Base-by-base conservation (phyloP, 2,888 invertebrate genomes). In the Idaea dimidiata region DNA sequence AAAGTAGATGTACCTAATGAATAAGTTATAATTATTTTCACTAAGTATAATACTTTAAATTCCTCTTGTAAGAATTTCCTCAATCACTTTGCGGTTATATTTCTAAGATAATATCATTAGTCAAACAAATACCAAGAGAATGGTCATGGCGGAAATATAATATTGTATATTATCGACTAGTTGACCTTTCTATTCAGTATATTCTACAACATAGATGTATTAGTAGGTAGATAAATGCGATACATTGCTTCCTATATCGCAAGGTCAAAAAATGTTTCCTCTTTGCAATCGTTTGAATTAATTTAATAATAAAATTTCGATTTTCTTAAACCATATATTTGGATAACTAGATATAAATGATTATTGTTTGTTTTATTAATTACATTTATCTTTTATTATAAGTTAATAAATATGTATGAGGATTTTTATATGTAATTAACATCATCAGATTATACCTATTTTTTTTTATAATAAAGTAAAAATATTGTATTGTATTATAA, bases 101-200 rank as follows among this genome's bases (percentile, higher is more conserved):
- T 43, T 43, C 8, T 43, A 43, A 43, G 43, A 43, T 43, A 43
- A 43, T 17, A 18, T 8, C 57, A 17, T 57, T 16, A 32, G 58
- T 58, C 33, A 43, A 43, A 43, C 10, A 43, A 43, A 43, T 43
- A 43, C 17, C 59, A 57, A 64, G 64, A 57, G 66, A 64, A 60
- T 64, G 66, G 58, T 63, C 59, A 72, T 73, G 78, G 78, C 82
- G 84, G 84, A 86, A 81, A 80, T 77, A 58, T 24, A n/a, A 24
- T 24, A 24, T 24, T 24, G 65, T 74, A 74, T 72, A 69, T 68
- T 64, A 68, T 70, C 63, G 65, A 77, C 75, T 62, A 61, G 77
- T 70, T 81, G 83, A 83, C 84, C 84, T 84, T 84, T 82, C 79
- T 77, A 77, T 78, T 79, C 75, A 72, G 74, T 77, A 74, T 76